Base-by-base conservation (phyloP, 2,888 invertebrate species). In the Incurvaria masculella region DNA sequence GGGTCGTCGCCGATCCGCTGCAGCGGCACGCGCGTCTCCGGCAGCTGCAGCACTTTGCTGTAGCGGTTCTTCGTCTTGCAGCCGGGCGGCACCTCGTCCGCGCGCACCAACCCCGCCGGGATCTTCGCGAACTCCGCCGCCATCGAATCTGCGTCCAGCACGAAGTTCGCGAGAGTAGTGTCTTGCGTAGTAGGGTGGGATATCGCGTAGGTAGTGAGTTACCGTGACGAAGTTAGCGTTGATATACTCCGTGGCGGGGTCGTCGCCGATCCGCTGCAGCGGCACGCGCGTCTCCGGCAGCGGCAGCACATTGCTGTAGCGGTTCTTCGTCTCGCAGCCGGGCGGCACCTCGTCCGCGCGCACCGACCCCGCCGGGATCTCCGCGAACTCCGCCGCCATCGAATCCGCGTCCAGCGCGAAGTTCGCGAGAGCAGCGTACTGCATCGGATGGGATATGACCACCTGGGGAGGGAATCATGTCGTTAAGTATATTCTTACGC, bases 181-280 rank as follows among this genome's bases (percentile, higher is more conserved):
- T 90, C 91, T 58, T 88, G 89, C 63, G n/a, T n/a, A n/a, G 95
- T 79, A 0, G 89, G 85, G 66, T 93, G 84, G 42, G 87, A 84
- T 43, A 86, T 82, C 51, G 87, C 83, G n/a, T n/a, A n/a, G n/a
- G n/a, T n/a, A n/a, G n/a, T 23, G 11, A 74, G 87, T 84, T 69
- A 95, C 95, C 69, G 89, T 87, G 56, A 96, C 87, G 72, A 84
- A 96, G 71, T 94, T 96, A 53, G 95, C 96, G 64, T 96, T 97
- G 57, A 96, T 96, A 65, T 96, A 97, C 69, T 93, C 92, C 45
- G 89, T 87, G 52, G 87, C 86, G 1, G 88, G 86, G 59, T 90
- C 89, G 51, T 85, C 87, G 49, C 87, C 87, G 49, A 86, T 79
- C 52, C 83, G 81, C 56, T 81, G 83, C 33, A 96, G 75, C 26